These are phyloP conservation scores for Neoarius graeffei DNA, from an alignment of 2,113 vertebrate genomes.

Conservation along the genomic window DNA sequence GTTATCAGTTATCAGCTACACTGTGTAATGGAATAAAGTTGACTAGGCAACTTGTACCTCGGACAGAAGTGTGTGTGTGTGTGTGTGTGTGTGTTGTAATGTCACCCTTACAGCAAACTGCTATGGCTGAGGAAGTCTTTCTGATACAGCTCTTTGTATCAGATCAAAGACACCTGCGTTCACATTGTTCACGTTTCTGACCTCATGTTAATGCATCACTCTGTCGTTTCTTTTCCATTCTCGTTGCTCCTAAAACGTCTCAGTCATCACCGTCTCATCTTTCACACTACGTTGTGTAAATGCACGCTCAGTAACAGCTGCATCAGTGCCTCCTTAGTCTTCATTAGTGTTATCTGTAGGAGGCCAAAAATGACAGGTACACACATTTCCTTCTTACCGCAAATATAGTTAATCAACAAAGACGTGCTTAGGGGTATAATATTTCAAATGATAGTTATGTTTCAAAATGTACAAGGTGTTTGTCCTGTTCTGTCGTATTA, in stretches of 20 bases:
- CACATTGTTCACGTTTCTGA: background rate
- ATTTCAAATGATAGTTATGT: background rate
- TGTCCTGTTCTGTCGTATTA: too few species aligned
- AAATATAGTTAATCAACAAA: background rate
- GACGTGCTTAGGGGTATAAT: background rate
- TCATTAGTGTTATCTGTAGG: background rate
- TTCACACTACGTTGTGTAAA: background rate
- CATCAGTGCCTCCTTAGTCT: background rate
- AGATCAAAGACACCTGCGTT: conserved; percentile 10
- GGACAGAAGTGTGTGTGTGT: background rate
- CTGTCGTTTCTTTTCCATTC: background rate
- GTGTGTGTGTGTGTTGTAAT: conserved; percentile 16
- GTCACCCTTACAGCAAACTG: conserved; percentile 13
- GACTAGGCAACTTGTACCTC: conserved; percentile 3
- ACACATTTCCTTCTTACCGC: background rate
- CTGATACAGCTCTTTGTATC: conserved; percentile 13
- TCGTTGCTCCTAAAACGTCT: background rate
- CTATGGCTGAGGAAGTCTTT: background rate
- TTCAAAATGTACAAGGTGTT: too few species aligned
- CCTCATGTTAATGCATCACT: conserved; percentile 1
- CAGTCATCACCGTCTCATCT: background rate
- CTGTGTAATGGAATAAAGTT: conserved; percentile 15
- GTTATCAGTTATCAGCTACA: conserved; percentile 24
- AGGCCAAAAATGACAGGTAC: background rate
- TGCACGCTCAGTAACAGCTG: background rate